Conservation (phyloP, 2,888 invertebrate genomes). For the Microplitis manilae region DNA sequence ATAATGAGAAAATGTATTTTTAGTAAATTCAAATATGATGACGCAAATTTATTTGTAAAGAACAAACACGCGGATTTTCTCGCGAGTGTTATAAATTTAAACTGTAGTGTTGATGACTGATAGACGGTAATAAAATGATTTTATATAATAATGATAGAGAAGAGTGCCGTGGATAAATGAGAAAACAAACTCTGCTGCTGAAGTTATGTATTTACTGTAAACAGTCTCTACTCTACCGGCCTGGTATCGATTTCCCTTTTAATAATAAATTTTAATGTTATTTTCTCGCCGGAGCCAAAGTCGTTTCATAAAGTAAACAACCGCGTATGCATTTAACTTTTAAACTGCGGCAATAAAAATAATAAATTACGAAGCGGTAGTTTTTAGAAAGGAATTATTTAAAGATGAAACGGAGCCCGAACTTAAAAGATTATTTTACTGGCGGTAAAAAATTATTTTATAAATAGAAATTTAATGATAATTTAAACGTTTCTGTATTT, state of each 20-base stretch:
- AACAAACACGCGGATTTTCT: no score
- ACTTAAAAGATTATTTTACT: not conserved
- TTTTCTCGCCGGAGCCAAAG: no score
- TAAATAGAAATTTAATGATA: no score
- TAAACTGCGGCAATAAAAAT: not conserved
- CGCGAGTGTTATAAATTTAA: not conserved
- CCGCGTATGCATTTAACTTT: not conserved
- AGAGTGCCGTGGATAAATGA: not conserved
- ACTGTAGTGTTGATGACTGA: not conserved
- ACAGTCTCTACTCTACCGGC: slow-evolving; percentile 7
- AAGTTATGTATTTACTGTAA: not conserved
- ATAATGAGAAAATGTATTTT: no score
- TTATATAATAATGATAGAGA: not conserved
- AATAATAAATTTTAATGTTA: not conserved
- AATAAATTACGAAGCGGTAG: not conserved
- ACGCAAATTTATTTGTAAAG: no score
- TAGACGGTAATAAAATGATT: not conserved
- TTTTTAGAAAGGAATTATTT: not conserved
- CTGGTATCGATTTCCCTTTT: not conserved
- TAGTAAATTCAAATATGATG: no score
- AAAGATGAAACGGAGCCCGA: not conserved
- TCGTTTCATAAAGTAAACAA: not conserved
- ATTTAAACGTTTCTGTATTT: no score
- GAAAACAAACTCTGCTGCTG: slow-evolving; percentile 4
- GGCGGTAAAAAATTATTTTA: no score